Conservation (phyloP, 1,140 invertebrate species). For the Thaumatotibia leucotreta region DNA sequence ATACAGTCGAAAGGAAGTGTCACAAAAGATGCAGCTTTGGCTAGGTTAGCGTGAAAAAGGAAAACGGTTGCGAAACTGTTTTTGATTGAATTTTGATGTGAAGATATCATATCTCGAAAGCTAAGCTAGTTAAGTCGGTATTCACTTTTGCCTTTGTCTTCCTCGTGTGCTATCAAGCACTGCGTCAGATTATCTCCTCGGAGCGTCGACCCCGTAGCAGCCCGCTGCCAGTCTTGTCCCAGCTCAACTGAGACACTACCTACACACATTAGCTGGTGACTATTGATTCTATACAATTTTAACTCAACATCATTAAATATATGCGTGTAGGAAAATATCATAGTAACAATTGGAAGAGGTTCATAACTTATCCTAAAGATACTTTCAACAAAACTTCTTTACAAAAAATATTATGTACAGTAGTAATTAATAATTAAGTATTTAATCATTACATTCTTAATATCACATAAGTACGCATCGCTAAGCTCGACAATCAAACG, state of each 20-base stretch:
- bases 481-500: slow-evolving; percentile 46
- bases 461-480: slow-evolving; percentile 74
- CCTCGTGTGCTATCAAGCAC: neutral
- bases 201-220: neutral
- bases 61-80: too few species aligned
- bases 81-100: neutral
- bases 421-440: slow-evolving; percentile 63
- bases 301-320: slow-evolving; percentile 1
- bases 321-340: neutral
- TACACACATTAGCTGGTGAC: neutral
- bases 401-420: slow-evolving; percentile 56
- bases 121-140: neutral
- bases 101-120: neutral
- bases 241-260: neutral
- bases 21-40: neutral
- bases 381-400: slow-evolving; percentile 15
- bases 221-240: neutral
- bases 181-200: neutral
- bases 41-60: neutral
- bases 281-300: slow-evolving; percentile 27
- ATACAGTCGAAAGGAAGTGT: neutral
- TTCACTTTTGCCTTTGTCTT: neutral
- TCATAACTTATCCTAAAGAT: slow-evolving; percentile 2
- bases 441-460: slow-evolving; percentile 53
- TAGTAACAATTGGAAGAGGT: slow-evolving; percentile 5